Evolutionary conservation across 2,113 vertebrate genomes (phyloP), one percentile per base, ranked within the genome.

Genomic region (Percina caprodes): DNA sequence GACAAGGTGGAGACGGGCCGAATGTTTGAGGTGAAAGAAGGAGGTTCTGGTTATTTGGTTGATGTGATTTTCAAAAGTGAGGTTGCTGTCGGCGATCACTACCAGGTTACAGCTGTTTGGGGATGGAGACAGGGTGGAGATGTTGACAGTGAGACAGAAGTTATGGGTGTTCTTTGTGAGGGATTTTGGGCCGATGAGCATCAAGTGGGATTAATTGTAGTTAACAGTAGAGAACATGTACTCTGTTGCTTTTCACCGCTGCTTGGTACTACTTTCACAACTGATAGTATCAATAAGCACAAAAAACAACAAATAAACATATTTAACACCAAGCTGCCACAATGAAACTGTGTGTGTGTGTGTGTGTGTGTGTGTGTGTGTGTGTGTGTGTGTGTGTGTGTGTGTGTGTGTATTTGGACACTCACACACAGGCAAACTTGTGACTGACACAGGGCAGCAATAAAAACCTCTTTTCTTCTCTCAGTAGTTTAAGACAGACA

Each of bases 381-480:
- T 54, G 76, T 69, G 77, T 33, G 51, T 58, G 62, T 45, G 46
- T 60, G 52, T 68, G 54, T 51, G 59, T 45, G 46, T 65, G 56
- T 69, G 46, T 67, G 49, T 56, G 56, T 69, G 63, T 72, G 76
- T 77, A 8, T 70, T 2, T 71, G 61, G 23, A 65, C 78, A 75
- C 42, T 65, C 33, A 73, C 24, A 69, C 33, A 73, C 24, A 69
- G 48, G 55, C 82, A 62, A 86, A 85, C 81, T 80, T 80, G 65
- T 85, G 82, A 85, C 86, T 83, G 71, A 84, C 58, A 35, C 58
- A 35, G 42, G 5, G 74, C 68, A 51, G 54, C 15, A 66, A 60
- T 80, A 77, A 77, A 77, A 79, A 12, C 46, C 24, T 66, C 48
- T 68, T 24, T 82, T 68, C 48, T 76, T 2, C 58, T 45, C 24